These are phyloP conservation scores for Ciconia nigra DNA, from an alignment of 2,797 vertebrate species.

Conservation along the genomic window DNA sequence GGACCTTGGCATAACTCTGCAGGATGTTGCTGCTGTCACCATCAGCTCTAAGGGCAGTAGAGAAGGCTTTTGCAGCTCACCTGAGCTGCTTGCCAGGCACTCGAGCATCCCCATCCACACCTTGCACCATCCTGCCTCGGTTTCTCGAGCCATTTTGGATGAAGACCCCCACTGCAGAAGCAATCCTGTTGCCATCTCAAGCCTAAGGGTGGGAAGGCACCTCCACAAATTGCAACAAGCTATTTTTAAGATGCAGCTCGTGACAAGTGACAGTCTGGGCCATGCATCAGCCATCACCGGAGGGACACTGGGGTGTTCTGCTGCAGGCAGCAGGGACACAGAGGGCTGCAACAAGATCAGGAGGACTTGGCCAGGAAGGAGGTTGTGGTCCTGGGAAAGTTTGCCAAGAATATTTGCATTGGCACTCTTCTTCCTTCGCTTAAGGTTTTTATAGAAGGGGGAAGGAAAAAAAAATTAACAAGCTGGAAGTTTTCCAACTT, in stretches of 20 bases:
- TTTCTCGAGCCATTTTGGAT: neutral
- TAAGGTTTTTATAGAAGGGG: neutral
- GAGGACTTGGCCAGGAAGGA: neutral
- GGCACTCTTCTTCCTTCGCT: neutral
- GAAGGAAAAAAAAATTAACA: neutral
- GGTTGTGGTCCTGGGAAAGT: neutral
- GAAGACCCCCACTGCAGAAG: fast-evolving
- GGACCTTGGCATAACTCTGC: neutral
- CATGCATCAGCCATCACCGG: fast-evolving
- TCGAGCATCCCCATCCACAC: neutral
- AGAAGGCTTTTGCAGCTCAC: neutral
- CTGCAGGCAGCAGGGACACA: fast-evolving
- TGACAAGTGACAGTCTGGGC: neutral
- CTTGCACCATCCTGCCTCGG: neutral
- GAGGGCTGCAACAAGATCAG: neutral
- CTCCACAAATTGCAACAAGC: neutral
- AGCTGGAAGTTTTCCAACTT: constrained; percentile 41
- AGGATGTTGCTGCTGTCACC: neutral
- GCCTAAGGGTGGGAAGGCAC: neutral
- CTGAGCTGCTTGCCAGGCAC: neutral
- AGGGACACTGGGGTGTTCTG: neutral
- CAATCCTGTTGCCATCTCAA: neutral
- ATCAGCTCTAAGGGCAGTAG: neutral
- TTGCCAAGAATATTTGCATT: neutral
- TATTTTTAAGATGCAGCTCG: neutral